Evolutionary conservation across 64 coral and sea anemone genomes (phyloP).

Genomic region (Porites lutea): DNA sequence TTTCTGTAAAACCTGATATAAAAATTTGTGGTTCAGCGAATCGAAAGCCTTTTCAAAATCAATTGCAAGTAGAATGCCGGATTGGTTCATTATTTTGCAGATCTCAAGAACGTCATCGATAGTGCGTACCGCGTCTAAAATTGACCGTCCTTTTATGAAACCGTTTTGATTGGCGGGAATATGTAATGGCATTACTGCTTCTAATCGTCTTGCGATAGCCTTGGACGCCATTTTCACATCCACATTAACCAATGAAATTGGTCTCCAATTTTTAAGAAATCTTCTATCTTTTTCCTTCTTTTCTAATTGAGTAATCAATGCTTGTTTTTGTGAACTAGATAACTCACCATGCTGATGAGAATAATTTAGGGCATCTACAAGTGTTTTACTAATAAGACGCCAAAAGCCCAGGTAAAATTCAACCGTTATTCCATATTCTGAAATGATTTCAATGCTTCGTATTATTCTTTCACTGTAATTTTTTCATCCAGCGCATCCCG

Average conservation of each 20-base stretch:
- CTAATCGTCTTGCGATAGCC: not conserved
- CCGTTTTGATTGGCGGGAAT: not conserved
- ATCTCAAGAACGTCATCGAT: not conserved
- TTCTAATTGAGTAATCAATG: not conserved
- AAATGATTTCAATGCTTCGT: too few species aligned
- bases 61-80: not conserved
- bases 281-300: not conserved
- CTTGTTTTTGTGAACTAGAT: conserved; percentile 4
- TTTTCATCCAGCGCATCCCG: not conserved
- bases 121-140: not conserved
- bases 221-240: conserved; percentile 18
- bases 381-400: not conserved
- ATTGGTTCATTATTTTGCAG: not conserved
- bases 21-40: not conserved
- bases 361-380: not conserved
- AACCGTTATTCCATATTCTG: not conserved
- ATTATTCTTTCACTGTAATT: not conserved
- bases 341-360: not conserved
- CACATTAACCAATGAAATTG: conserved; percentile 11
- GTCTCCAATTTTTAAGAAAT: not conserved
- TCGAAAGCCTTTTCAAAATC: not conserved
- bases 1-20: not conserved
- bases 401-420: not conserved
- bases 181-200: too few species aligned
- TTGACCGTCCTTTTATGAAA: not conserved